These are phyloP conservation scores for Athetis lepigone DNA, from an alignment of 2,888 invertebrate species.

Conservation along the genomic window DNA sequence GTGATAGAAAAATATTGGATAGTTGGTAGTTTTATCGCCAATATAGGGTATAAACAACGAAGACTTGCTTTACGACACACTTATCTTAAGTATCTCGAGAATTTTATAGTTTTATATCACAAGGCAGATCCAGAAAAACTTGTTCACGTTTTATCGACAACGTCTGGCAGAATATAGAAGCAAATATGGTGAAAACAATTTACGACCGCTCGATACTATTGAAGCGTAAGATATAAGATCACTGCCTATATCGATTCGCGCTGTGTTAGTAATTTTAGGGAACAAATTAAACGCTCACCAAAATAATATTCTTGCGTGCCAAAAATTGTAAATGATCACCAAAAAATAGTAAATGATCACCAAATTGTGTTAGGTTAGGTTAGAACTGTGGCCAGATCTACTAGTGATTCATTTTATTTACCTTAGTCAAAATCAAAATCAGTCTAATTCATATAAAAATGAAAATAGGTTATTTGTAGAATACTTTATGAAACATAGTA, in stretches of 20 bases:
- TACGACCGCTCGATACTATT: background rate
- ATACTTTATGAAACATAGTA: no score
- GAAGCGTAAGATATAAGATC: constrained; percentile 4
- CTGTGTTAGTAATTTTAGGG: constrained; percentile 27
- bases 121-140: constrained; percentile 12
- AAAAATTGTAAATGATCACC: no score
- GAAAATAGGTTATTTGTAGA: no score
- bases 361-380: no score
- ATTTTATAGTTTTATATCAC: constrained; percentile 37
- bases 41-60: constrained; percentile 27
- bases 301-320: no score
- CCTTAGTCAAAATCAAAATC: no score
- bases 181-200: constrained; percentile 4
- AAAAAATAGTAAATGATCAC: no score
- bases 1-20: constrained; percentile 14
- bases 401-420: no score
- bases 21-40: constrained; percentile 27
- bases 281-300: no score
- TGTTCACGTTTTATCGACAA: constrained; percentile 8
- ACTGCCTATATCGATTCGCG: constrained; percentile 5
- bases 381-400: no score
- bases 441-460: no score
- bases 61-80: constrained; percentile 43
- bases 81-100: constrained; percentile 13
- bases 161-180: background rate